A percentile compares a stretch with the other conserved stretches of the same genome.
These are phyloP conservation scores for Babylonia areolata DNA, from an alignment of 1,140 invertebrate genomes.

Conservation along the genomic window DNA sequence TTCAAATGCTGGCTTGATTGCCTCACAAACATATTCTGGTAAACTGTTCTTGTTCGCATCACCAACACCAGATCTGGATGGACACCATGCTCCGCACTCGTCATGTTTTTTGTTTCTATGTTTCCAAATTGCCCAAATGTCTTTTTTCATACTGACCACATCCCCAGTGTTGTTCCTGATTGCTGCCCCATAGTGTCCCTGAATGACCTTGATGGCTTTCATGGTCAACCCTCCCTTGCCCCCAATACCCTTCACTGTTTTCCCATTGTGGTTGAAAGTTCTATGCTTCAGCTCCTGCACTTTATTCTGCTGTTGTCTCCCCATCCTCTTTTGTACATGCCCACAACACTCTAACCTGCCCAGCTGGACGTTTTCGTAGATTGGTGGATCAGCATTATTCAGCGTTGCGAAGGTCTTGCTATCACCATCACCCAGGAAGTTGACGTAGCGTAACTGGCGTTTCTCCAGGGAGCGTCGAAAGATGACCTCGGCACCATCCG, in stretches of 20 bases:
- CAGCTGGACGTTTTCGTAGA: not conserved
- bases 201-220: constrained; percentile 20
- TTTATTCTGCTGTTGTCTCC: not conserved
- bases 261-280: not conserved
- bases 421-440: constrained; percentile 40
- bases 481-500: constrained; percentile 29
- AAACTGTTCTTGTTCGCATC: constrained; percentile 7
- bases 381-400: not conserved
- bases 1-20: constrained; percentile 35
- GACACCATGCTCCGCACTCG: constrained; percentile 37
- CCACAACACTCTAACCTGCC: not conserved
- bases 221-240: not conserved
- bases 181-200: constrained; percentile 47
- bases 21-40: constrained; percentile 5
- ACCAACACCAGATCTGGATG: not conserved
- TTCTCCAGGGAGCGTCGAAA: constrained; percentile 30
- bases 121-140: constrained; percentile 42
- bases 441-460: constrained; percentile 9
- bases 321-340: constrained; percentile 21
- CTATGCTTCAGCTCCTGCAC: not conserved
- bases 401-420: constrained; percentile 26
- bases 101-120: constrained; percentile 28
- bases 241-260: not conserved
- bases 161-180: constrained; percentile 34
- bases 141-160: constrained; percentile 25